These are phyloP conservation scores for Eristalis arbustorum DNA, from an alignment of 2,888 invertebrate genomes.

Conservation along the genomic window DNA sequence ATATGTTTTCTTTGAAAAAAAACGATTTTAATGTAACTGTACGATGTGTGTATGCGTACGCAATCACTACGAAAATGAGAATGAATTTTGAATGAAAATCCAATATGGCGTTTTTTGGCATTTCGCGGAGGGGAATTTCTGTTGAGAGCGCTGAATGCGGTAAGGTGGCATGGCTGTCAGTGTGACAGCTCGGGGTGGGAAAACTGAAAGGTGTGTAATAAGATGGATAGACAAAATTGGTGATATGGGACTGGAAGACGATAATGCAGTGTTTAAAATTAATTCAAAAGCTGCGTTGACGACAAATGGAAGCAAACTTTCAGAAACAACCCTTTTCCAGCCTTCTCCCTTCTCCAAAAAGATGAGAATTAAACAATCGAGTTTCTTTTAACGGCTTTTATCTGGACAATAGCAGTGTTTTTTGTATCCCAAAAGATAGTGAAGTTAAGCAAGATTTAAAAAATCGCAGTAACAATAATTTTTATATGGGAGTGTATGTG, in stretches of 20 bases:
- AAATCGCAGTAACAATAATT: too few species aligned
- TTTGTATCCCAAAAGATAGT: too few species aligned
- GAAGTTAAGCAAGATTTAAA: too few species aligned
- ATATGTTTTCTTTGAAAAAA: constrained; percentile 31
- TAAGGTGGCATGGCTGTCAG: constrained; percentile 55
- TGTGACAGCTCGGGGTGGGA: constrained; percentile 30
- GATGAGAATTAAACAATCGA: too few species aligned
- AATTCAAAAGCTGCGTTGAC: too few species aligned
- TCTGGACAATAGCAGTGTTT: too few species aligned
- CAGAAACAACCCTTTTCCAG: too few species aligned
- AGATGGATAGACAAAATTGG: background rate
- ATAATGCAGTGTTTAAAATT: background rate
- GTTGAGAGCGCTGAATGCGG: constrained; percentile 50
- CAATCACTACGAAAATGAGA: constrained; percentile 74
- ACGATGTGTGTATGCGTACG: constrained; percentile 72
- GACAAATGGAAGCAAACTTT: too few species aligned
- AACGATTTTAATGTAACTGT: constrained; percentile 56
- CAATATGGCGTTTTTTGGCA: constrained; percentile 70
- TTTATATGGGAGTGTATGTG: too few species aligned
- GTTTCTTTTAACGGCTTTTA: too few species aligned
- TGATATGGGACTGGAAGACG: background rate
- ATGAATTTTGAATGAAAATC: constrained; percentile 71
- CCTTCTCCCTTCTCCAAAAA: too few species aligned
- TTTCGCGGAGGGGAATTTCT: constrained; percentile 66
- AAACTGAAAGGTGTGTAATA: constrained; percentile 19